A percentile compares a stretch with the other conserved stretches of the same genome.
phyloP scores from a whole-genome alignment of 2,888 invertebrate genomes.

The Latrodectus hesperus region DNA sequence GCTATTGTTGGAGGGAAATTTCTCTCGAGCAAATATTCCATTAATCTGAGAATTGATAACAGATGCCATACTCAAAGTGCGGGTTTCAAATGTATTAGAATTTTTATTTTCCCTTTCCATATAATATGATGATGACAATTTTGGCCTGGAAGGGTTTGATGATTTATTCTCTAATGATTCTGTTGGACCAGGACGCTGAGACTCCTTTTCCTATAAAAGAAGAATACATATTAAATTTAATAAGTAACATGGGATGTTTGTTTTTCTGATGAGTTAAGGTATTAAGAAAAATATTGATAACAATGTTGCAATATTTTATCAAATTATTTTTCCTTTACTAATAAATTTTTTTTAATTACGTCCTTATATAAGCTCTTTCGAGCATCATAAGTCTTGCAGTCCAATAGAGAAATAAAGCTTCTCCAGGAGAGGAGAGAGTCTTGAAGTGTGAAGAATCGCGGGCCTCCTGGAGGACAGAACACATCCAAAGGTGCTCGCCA shows the following conservation, averaged over 20 bases:
- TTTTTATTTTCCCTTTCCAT: constrained; percentile 34
- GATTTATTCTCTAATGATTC: constrained; percentile 21
- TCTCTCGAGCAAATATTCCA: constrained; percentile 60
- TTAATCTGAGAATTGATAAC: constrained; percentile 60
- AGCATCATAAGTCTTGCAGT: too few species aligned
- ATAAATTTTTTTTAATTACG: too few species aligned
- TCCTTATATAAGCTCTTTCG: too few species aligned
- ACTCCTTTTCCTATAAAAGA: constrained; percentile 46
- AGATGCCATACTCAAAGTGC: constrained; percentile 53
- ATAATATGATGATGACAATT: constrained; percentile 10
- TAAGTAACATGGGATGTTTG: background rate
- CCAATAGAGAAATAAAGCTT: too few species aligned
- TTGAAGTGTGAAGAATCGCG: too few species aligned
- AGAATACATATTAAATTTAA: background rate
- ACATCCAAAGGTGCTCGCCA: too few species aligned
- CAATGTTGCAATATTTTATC: background rate
- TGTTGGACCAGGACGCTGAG: constrained; percentile 15
- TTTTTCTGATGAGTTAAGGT: background rate
- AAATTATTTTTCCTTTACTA: background rate
- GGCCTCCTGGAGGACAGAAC: too few species aligned
- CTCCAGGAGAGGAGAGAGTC: too few species aligned
- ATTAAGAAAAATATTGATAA: background rate
- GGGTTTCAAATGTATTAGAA: constrained; percentile 32
- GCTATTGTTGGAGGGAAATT: constrained; percentile 40
- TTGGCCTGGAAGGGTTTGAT: constrained; percentile 22